These are phyloP conservation scores for Istiophorus platypterus DNA, from an alignment of 2,113 vertebrate genomes.

Conservation along the genomic window DNA sequence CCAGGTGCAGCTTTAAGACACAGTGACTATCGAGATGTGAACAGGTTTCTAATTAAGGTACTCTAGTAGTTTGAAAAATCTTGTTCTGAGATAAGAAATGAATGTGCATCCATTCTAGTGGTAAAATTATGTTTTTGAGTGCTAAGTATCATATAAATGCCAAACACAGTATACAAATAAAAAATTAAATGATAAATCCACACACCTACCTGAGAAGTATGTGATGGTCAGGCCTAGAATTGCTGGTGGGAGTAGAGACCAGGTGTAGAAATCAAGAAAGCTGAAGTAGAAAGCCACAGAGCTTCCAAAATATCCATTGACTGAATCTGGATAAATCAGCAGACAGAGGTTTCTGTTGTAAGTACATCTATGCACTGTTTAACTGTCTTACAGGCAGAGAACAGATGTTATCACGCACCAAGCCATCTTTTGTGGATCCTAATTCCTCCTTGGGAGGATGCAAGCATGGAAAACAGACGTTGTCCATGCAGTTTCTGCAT, in stretches of 20 bases:
- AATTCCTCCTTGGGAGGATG: not conserved
- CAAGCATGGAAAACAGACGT: not conserved
- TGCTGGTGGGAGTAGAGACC: constrained; percentile 84
- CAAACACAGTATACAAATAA: not conserved
- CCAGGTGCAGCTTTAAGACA: not conserved
- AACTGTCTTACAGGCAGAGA: not conserved
- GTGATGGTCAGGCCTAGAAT: constrained; percentile 77
- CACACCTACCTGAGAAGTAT: constrained; percentile 74
- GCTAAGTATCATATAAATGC: not conserved
- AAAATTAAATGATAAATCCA: not conserved
- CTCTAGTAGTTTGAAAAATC: not conserved
- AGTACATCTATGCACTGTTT: not conserved
- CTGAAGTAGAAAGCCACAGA: constrained; percentile 87
- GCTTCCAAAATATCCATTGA: constrained; percentile 85
- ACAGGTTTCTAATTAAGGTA: not conserved
- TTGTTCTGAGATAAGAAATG: too few species aligned
- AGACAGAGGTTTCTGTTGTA: not conserved
- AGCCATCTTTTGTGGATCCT: not conserved
- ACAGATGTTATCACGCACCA: not conserved
- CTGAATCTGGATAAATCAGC: constrained; percentile 75
- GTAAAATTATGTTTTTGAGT: too few species aligned
- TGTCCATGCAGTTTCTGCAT: not conserved
- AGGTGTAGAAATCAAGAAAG: constrained; percentile 89
- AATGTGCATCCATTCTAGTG: too few species aligned
- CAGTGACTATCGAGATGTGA: too few species aligned